Percentiles rank a stretch among this genome's conserved stretches.
These are phyloP conservation scores for Hypselothyrea guttata DNA, from an alignment of 2,888 invertebrate species.

Conservation along the genomic window DNA sequence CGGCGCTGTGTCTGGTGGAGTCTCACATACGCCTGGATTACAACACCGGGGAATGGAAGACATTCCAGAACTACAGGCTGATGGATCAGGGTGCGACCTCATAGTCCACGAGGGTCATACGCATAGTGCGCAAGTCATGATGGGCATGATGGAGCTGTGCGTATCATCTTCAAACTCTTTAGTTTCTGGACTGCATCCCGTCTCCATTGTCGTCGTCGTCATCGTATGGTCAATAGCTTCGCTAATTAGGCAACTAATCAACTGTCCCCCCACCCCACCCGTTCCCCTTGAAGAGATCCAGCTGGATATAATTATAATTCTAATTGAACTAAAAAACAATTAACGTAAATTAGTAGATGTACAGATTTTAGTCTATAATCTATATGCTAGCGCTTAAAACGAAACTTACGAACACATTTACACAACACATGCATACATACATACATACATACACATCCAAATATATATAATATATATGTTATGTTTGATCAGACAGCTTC, in stretches of 20 bases:
- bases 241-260: conserved; percentile 61
- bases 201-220: conserved; percentile 13
- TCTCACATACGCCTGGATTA: conserved; percentile 99
- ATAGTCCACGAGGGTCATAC: conserved; percentile 72
- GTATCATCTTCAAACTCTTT: too few species aligned
- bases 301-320: conserved; percentile 37
- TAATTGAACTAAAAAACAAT: conserved; percentile 65
- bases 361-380: conserved; percentile 68
- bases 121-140: conserved; percentile 58
- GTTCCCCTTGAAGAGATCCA: conserved; percentile 21
- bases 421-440: conserved; percentile 23
- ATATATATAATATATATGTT: conserved; percentile 15
- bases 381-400: conserved; percentile 67
- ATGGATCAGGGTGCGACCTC: conserved; percentile 84
- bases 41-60: conserved; percentile 98
- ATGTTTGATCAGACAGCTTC: too few species aligned
- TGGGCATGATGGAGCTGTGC: conserved; percentile 29
- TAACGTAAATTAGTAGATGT: conserved; percentile 72
- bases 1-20: conserved; percentile 85
- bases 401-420: conserved; percentile 58
- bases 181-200: too few species aligned
- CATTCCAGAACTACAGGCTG: conserved; percentile 94
- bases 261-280: conserved; percentile 13
- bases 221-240: conserved; percentile 29
- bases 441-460: conserved; percentile 12